Percentiles rank a stretch among this genome's conserved stretches.
These are phyloP conservation scores for Hypotaenidia okinawae DNA, from an alignment of 2,797 vertebrate genomes.

Conservation along the genomic window DNA sequence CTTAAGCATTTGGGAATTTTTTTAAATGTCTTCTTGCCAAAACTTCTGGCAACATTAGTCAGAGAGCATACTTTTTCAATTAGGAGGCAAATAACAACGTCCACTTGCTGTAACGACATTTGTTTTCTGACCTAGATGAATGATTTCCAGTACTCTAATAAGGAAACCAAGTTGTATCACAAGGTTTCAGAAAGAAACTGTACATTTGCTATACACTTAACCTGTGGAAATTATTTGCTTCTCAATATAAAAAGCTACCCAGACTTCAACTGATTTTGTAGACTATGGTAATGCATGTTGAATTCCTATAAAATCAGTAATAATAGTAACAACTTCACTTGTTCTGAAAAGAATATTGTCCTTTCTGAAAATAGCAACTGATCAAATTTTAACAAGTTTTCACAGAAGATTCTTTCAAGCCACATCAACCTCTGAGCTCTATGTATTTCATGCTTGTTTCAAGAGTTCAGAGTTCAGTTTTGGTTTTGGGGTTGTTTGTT, in stretches of 20 bases:
- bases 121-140: not conserved
- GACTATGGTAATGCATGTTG: fast-evolving
- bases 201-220: not conserved
- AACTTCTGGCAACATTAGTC: not conserved
- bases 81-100: not conserved
- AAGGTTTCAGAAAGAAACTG: not conserved
- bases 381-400: not conserved
- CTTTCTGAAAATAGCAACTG: not conserved
- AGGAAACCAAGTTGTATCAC: not conserved
- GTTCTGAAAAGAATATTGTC: not conserved
- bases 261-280: not conserved
- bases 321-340: not conserved
- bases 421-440: not conserved
- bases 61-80: not conserved
- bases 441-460: not conserved
- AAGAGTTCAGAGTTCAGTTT: not conserved
- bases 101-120: not conserved
- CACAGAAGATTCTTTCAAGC: not conserved
- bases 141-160: not conserved
- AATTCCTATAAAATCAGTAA: not conserved
- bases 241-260: not conserved
- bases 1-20: not conserved
- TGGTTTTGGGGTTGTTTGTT: not conserved
- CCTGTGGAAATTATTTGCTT: not conserved
- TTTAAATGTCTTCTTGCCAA: not conserved